These are phyloP conservation scores for Dendrocincla fuliginosa DNA, from an alignment of 2,797 vertebrate species.

Conservation along the genomic window DNA sequence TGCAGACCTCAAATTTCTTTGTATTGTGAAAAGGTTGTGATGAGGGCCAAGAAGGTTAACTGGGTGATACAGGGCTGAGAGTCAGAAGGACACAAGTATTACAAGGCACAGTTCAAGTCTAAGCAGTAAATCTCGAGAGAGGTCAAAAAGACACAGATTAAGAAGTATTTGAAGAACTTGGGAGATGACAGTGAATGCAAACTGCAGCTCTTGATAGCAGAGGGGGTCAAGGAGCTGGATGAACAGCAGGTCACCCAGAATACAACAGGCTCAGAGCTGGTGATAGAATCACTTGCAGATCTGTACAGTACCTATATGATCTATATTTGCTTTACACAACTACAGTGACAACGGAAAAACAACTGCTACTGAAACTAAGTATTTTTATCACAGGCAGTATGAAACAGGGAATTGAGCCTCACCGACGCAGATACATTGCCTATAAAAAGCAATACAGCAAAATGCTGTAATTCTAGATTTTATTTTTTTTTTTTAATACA, in stretches of 20 bases:
- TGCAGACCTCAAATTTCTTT: neutral
- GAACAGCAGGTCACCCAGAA: neutral
- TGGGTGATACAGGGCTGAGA: neutral
- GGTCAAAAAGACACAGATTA: conserved; percentile 32
- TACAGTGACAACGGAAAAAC: neutral
- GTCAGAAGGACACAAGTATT: neutral
- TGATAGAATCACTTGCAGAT: neutral
- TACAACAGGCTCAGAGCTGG: neutral
- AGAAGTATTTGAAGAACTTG: neutral
- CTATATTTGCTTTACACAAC: neutral
- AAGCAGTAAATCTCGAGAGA: conserved; percentile 6
- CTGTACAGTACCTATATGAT: rapidly evolving
- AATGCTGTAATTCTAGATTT: neutral
- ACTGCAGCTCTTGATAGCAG: neutral
- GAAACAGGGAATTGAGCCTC: neutral
- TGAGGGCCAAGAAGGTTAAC: neutral
- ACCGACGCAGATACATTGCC: neutral
- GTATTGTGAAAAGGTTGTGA: neutral
- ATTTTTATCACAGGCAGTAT: neutral
- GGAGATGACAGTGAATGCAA: neutral
- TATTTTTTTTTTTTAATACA: neutral
- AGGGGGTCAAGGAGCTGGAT: neutral
- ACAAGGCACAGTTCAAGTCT: neutral
- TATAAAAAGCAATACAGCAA: neutral
- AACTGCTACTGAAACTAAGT: rapidly evolving